phyloP scores from a whole-genome alignment of 2,888 invertebrate species.

The Hyles lineata region DNA sequence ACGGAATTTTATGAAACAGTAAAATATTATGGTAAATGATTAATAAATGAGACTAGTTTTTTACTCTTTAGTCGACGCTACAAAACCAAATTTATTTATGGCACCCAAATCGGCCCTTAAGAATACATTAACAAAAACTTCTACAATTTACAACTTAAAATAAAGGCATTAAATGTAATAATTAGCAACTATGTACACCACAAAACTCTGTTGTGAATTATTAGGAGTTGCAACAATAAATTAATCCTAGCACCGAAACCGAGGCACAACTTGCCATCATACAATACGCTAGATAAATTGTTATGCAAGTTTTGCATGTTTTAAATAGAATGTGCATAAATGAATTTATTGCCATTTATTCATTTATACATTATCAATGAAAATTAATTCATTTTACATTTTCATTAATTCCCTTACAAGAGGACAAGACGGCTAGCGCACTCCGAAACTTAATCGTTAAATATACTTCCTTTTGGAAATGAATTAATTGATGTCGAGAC shows the following conservation, averaged over 20 bases:
- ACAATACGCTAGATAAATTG: neutral
- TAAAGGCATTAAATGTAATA: neutral
- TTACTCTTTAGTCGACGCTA: neutral
- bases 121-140: neutral
- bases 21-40: neutral
- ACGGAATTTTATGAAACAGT: no score
- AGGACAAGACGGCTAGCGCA: neutral
- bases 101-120: neutral
- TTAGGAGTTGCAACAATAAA: neutral
- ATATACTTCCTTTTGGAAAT: neutral
- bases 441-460: neutral
- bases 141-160: neutral
- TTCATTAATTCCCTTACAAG: neutral
- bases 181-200: neutral
- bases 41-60: neutral
- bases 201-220: neutral
- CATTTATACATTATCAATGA: no score
- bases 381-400: neutral
- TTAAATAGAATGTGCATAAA: neutral
- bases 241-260: neutral
- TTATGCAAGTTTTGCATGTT: slow-evolving; percentile 14
- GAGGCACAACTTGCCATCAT: neutral
- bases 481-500: neutral
- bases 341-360: neutral
- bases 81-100: neutral